These are phyloP conservation scores for Agapornis canus DNA, from an alignment of 2,797 vertebrate genomes.

Conservation along the genomic window DNA sequence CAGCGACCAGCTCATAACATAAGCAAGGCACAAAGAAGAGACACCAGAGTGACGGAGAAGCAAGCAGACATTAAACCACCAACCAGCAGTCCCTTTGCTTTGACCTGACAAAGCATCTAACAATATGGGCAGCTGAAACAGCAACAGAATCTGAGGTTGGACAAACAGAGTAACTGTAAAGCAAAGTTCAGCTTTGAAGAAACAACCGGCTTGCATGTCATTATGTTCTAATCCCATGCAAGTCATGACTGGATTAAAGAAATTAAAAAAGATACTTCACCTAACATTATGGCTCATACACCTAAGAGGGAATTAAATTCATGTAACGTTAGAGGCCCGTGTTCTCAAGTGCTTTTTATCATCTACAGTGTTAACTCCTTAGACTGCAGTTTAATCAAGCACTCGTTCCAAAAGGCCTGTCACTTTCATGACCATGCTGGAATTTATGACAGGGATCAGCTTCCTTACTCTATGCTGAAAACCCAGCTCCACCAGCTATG, in stretches of 20 bases:
- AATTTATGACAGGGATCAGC: not conserved
- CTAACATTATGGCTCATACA: not conserved
- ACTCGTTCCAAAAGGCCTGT: not conserved
- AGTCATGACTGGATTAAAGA: not conserved
- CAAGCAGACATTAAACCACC: not conserved
- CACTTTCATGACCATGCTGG: not conserved
- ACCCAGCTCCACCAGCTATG: not conserved
- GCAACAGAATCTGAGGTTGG: not conserved
- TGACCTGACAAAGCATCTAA: constrained; percentile 4
- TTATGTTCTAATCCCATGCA: not conserved
- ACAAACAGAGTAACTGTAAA: not conserved
- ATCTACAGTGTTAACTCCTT: not conserved
- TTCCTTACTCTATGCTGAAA: not conserved
- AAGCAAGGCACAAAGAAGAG: constrained; percentile 32
- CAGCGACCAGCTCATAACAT: constrained; percentile 30
- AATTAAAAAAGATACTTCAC: not conserved
- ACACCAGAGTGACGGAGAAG: not conserved
- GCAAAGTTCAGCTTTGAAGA: not conserved
- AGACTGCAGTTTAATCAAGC: not conserved
- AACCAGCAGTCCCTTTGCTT: not conserved
- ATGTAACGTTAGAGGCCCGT: not conserved
- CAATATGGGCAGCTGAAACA: not conserved
- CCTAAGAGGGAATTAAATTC: not conserved
- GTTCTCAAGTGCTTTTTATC: not conserved
- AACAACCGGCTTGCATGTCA: not conserved